phyloP scores from a whole-genome alignment of 2,113 vertebrate genomes.

The Oreochromis spilurus region DNA sequence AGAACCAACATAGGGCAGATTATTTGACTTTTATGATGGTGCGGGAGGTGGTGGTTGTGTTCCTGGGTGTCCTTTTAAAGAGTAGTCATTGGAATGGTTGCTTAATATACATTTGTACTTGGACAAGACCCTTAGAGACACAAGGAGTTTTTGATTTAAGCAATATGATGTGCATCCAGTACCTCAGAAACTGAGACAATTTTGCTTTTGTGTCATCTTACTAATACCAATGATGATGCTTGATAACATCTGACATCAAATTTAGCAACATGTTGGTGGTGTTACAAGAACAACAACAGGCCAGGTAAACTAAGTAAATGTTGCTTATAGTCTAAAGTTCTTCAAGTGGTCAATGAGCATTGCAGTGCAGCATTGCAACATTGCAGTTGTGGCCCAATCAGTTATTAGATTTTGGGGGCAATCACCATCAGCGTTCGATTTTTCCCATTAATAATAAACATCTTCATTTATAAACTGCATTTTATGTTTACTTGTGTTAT shows the following conservation, averaged over 20 bases:
- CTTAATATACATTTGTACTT: not conserved
- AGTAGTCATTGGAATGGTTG: not conserved
- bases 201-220: not conserved
- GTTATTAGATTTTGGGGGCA: not conserved
- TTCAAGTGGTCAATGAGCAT: rapidly evolving
- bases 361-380: not conserved
- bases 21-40: not conserved
- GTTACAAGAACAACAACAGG: not conserved
- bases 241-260: not conserved
- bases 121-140: not conserved
- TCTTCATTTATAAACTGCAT: not conserved
- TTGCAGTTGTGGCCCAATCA: not conserved
- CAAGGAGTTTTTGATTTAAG: not conserved
- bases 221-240: not conserved
- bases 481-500: not conserved
- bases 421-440: not conserved
- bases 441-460: not conserved
- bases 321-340: not conserved
- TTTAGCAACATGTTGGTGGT: not conserved
- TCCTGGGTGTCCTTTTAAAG: not conserved
- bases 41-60: not conserved
- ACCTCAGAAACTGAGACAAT: not conserved
- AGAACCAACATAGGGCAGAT: not conserved
- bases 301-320: not conserved
- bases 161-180: not conserved